Evolutionary conservation across 1,140 invertebrate genomes (phyloP).

Genomic region (Magallana gigas): DNA sequence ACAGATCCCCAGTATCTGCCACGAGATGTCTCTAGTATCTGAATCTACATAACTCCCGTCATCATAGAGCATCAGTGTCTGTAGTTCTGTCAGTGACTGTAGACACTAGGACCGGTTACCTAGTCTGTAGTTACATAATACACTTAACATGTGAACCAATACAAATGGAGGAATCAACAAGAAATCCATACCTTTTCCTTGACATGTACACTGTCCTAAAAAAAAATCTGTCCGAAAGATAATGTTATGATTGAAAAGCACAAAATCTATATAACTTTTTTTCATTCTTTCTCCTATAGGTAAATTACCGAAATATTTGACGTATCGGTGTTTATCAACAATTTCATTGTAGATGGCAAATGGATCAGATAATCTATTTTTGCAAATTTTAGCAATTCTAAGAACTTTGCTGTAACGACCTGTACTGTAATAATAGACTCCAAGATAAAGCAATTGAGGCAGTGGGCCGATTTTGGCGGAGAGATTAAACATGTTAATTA

Average conservation of each 20-base stretch:
- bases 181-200: too few species aligned
- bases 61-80: not conserved
- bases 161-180: not conserved
- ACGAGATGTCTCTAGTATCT: not conserved
- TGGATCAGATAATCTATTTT: not conserved
- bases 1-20: not conserved
- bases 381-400: not conserved
- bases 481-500: not conserved
- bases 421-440: not conserved
- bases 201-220: not conserved
- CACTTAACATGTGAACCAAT: not conserved
- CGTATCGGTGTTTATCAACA: not conserved
- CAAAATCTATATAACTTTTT: not conserved
- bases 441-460: not conserved
- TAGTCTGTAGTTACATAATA: not conserved
- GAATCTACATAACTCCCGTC: not conserved
- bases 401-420: not conserved
- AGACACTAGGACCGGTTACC: not conserved
- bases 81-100: not conserved
- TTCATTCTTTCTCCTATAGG: not conserved
- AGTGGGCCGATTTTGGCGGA: not conserved
- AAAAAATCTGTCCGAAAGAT: not conserved
- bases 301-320: not conserved
- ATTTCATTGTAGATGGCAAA: not conserved
- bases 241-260: not conserved